A percentile compares a stretch with the other conserved stretches of the same genome.
Evolutionary conservation across 2,113 vertebrate genomes (phyloP).

Genomic region (Odocoileus hemionus): DNA sequence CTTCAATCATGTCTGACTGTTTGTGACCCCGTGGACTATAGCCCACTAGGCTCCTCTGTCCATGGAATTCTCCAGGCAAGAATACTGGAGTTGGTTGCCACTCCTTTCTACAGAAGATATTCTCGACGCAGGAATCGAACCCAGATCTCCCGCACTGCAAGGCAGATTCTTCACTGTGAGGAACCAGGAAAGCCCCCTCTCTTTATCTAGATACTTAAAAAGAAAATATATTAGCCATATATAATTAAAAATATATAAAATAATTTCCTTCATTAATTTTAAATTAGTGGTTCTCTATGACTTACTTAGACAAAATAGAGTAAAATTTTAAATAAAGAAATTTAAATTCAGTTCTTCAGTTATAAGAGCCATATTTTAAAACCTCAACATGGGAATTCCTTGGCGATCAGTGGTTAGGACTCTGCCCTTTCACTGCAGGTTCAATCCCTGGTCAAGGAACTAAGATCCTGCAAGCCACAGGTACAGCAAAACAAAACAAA

Average conservation of each 20-base stretch:
- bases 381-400: not conserved
- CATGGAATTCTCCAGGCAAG: not conserved
- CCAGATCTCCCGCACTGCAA: not conserved
- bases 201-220: not conserved
- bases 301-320: not conserved
- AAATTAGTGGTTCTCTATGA: not conserved
- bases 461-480: not conserved
- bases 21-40: not conserved
- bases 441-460: not conserved
- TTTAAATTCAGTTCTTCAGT: not conserved
- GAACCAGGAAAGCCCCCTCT: not conserved
- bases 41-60: not conserved
- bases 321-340: not conserved
- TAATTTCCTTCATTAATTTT: not conserved
- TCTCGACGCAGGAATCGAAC: not conserved
- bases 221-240: not conserved
- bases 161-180: not conserved
- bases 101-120: not conserved
- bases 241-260: not conserved
- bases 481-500: rapidly evolving
- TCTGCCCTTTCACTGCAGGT: not conserved
- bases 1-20: not conserved
- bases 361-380: not conserved
- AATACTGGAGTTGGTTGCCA: not conserved
- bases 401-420: not conserved